Percentiles rank a stretch among this genome's conserved stretches.
Conservation (phyloP, 2,888 invertebrate species). For the Syritta pipiens region DNA sequence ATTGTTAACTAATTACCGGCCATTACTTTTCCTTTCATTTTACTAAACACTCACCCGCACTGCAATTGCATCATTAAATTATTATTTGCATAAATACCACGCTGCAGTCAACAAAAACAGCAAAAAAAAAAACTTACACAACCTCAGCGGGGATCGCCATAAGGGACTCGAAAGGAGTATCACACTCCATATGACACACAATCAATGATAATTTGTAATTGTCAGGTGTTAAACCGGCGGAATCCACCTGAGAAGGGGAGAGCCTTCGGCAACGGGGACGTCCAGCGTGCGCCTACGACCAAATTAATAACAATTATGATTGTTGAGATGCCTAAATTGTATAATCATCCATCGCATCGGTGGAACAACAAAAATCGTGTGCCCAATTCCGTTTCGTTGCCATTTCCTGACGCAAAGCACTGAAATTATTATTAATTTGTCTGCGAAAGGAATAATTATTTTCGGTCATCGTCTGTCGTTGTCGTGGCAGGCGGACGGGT, state of each 20-base stretch:
- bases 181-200: slow-evolving; percentile 63
- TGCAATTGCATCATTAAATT: slow-evolving; percentile 64
- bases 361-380: slow-evolving; percentile 14
- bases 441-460: slow-evolving; percentile 61
- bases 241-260: slow-evolving; percentile 67
- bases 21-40: slow-evolving; percentile 66
- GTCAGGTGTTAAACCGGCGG: slow-evolving; percentile 62
- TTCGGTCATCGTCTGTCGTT: slow-evolving; percentile 8
- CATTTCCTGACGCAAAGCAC: slow-evolving; percentile 48
- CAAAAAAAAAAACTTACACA: slow-evolving; percentile 30
- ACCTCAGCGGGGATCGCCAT: slow-evolving; percentile 26
- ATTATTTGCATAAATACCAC: slow-evolving; percentile 52
- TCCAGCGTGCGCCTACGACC: slow-evolving; percentile 37
- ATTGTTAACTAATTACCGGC: slow-evolving; percentile 61
- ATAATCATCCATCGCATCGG: slow-evolving; percentile 56
- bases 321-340: slow-evolving; percentile 69
- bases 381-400: slow-evolving; percentile 47
- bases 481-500: background rate
- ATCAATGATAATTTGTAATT: slow-evolving; percentile 69
- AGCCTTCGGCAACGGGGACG: too few species aligned
- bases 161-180: slow-evolving; percentile 55
- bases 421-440: slow-evolving; percentile 64
- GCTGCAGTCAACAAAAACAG: background rate
- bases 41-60: slow-evolving; percentile 39
- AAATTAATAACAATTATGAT: slow-evolving; percentile 69